A percentile compares a stretch with the other conserved stretches of the same genome.
Conservation (phyloP, 2,113 vertebrate species). For the Guaruba guarouba region DNA sequence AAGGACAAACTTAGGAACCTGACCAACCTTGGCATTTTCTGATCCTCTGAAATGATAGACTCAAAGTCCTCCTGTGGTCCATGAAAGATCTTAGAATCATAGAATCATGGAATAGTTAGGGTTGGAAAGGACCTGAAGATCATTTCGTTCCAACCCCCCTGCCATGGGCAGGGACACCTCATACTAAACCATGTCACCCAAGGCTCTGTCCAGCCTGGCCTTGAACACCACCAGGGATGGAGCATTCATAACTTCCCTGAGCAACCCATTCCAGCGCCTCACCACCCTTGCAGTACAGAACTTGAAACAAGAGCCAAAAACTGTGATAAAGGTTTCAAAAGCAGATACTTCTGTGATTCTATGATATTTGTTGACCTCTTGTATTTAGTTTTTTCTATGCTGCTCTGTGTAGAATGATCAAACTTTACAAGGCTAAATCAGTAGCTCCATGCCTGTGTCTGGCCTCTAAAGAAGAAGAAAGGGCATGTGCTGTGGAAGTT, state of each 20-base stretch:
- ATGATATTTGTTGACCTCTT: background rate
- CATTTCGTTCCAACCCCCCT: too few relatives aligned
- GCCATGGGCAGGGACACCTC: too few relatives aligned
- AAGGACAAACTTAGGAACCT: background rate
- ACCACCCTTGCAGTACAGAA: too few relatives aligned
- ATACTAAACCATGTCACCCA: too few relatives aligned
- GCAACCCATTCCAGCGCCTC: too few relatives aligned
- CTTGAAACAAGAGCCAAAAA: background rate
- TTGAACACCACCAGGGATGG: too few relatives aligned
- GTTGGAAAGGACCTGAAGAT: too few relatives aligned
- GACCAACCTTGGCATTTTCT: background rate
- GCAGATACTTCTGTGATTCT: background rate
- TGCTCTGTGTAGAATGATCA: background rate
- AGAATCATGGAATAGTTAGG: too few relatives aligned
- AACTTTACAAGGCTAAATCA: background rate
- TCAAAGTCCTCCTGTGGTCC: background rate
- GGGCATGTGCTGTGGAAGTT: background rate
- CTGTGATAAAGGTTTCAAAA: background rate
- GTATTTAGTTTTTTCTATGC: background rate
- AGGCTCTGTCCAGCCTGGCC: too few relatives aligned
- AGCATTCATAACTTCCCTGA: too few relatives aligned
- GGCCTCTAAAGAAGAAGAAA: background rate
- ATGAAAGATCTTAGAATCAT: background rate
- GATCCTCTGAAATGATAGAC: background rate
- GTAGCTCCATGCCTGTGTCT: background rate